Evolutionary conservation across 1,140 invertebrate genomes (phyloP), one percentile per base, ranked within the genome.

Genomic region (Heliconius himera): DNA sequence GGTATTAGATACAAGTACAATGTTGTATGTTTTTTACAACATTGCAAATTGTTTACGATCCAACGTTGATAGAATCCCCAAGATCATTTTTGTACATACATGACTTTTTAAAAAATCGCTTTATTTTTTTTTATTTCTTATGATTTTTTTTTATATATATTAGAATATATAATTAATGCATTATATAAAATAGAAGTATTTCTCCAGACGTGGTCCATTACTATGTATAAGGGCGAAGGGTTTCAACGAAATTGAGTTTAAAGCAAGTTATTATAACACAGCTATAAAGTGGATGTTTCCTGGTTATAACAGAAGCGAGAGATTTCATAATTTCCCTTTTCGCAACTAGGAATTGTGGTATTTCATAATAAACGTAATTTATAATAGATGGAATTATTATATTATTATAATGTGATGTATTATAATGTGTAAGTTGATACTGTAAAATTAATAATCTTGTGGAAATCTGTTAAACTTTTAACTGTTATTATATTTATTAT

Each of bases 311-410:
- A 89, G 87, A 90, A 90, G 88, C 81, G 86, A 90, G 87, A 81
- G 86, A 92, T 93, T 93, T 93, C 90, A 90, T 91, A 91, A 92
- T 91, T 92, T 92, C 89, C 90, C 84, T 87, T 92, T 93, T 93
- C 88, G 87, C 87, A 91, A 92, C 80, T 86, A 77, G 80, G 81
- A 70, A 84, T 77, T 89, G 88, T 85, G 88, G 87, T 92, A 88
- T 88, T 85, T 85, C 74, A 56, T 81, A 82, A 88, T 90, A 26
- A 66, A 22, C 3, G 13, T 16, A 26, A 66, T 66, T 66, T 29
- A 66, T 66, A 66, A 66, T 16, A 66, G 60, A 66, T 66, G 22
- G 8, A 56, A 56, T 22, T 56, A 8, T 9, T 13, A 18, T 4
- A 51, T 20, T 26, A 8, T 66, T 26, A 29, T 29, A 29, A 9